These are phyloP conservation scores for Candidula unifasciata DNA, from an alignment of 2,888 invertebrate genomes.

Conservation along the genomic window DNA sequence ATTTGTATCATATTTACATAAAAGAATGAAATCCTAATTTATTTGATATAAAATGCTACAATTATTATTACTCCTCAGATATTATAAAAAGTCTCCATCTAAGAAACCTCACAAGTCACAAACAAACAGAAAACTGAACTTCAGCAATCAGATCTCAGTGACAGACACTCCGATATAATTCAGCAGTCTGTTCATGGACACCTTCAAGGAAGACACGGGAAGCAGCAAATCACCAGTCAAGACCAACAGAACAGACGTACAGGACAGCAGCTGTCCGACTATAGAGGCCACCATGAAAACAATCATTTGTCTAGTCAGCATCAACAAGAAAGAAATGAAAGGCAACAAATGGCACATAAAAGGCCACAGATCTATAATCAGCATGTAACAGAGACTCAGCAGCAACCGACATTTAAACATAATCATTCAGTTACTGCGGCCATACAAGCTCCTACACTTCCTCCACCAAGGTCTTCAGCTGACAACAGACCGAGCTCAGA, in stretches of 20 bases:
- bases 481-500: slow-evolving; percentile 16
- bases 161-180: not conserved
- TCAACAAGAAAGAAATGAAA: not conserved
- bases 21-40: too few relatives aligned
- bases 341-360: not conserved
- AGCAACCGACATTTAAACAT: not conserved
- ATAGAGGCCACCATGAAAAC: not conserved
- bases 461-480: not conserved
- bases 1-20: too few relatives aligned
- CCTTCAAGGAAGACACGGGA: not conserved
- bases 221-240: not conserved
- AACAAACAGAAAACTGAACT: not conserved
- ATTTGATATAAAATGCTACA: too few relatives aligned
- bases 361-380: not conserved
- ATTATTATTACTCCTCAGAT: not conserved
- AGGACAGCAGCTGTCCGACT: not conserved
- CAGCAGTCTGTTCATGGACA: not conserved
- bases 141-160: not conserved
- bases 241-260: not conserved
- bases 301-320: not conserved
- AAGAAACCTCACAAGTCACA: not conserved
- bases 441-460: not conserved
- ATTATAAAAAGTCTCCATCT: not conserved
- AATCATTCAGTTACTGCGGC: not conserved
- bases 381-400: not conserved